Base-by-base conservation (phyloP, 2,797 vertebrate species). In the Urosaurus nigricauda region DNA sequence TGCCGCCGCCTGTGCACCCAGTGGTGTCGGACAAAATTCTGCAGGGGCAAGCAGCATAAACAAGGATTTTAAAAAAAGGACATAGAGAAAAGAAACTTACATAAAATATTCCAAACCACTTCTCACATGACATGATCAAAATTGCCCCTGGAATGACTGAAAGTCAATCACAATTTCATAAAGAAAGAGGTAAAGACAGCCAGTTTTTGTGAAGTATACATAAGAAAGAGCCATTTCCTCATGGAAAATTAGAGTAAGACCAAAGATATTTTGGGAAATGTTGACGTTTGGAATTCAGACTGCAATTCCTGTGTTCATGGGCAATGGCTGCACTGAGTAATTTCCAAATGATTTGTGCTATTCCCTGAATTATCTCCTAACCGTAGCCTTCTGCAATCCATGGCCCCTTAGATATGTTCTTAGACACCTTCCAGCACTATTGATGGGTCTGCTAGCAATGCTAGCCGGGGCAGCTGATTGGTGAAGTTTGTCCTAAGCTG, bases 1-100 rank as follows among this genome's bases (percentile, higher is more conserved):
- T 99, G 99, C 79, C 99, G 96, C 26, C 99, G 96, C 77, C 99
- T 97, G 96, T 99, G 99, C 53, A 99, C 99, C 99, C 99, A 99
- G 96, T 99, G 99, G 93, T 99, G 99, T 93, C 98, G 97, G 93
- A 99, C 97, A 88, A 98, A 96, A 92, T 98, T 99, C 98, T 99
- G 97, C 93, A 96, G 94, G 91, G 90, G 91, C 85, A 93, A 86
- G 91, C 79, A 86, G 58, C 26, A 85, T 4, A 95, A 93, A 70
- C 89, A 90, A 93, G 84, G 91, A 83, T 8, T 37, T 16, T 26
- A 0, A 1, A 51, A 47, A 82, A 88, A 87, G 56, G 7, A 9
- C 35, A 63, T 2, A 37, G 40, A 24, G 58, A 65, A 60, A 53
- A 24, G 58, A 65, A 87, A 21, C 2, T 47, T 78, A 16, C 4